Conservation (phyloP, 1,140 invertebrate species). For the Philotrypesis tridentata region DNA sequence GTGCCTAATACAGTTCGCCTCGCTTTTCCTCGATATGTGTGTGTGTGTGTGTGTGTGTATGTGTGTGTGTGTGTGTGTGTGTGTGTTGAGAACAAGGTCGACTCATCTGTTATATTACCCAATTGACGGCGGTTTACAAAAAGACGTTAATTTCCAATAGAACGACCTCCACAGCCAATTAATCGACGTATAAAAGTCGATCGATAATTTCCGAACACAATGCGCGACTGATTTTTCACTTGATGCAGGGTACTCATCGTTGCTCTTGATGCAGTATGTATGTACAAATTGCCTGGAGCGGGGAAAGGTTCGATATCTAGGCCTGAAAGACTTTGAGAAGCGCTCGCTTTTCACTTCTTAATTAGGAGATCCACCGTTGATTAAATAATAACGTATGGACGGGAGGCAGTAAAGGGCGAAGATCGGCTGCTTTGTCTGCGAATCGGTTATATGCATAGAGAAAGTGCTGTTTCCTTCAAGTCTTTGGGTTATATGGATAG, state of each 20-base stretch:
- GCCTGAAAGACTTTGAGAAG: neutral
- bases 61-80: too few species aligned
- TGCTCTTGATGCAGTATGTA: neutral
- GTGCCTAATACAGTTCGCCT: too few species aligned
- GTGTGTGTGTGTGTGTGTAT: too few species aligned
- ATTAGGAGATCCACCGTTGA: slow-evolving; percentile 35
- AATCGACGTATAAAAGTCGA: neutral
- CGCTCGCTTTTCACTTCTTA: slow-evolving; percentile 39
- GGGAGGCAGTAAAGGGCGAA: neutral
- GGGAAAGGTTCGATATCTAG: slow-evolving; percentile 10
- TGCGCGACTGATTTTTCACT: neutral
- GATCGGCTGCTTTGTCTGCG: neutral
- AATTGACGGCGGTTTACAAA: neutral
- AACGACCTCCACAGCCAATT: too few species aligned
- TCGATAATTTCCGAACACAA: neutral
- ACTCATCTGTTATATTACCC: neutral
- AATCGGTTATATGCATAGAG: neutral
- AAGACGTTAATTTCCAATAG: neutral
- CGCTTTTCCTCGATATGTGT: too few species aligned
- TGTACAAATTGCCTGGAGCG: neutral
- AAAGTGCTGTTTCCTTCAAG: neutral
- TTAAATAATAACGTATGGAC: slow-evolving; percentile 27
- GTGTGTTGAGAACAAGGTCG: neutral
- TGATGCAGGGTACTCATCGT: too few species aligned
- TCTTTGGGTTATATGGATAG: too few species aligned